A percentile compares a stretch with the other conserved stretches of the same genome.
phyloP scores from a whole-genome alignment of 1,140 invertebrate species.

The Holotrichia oblita region DNA sequence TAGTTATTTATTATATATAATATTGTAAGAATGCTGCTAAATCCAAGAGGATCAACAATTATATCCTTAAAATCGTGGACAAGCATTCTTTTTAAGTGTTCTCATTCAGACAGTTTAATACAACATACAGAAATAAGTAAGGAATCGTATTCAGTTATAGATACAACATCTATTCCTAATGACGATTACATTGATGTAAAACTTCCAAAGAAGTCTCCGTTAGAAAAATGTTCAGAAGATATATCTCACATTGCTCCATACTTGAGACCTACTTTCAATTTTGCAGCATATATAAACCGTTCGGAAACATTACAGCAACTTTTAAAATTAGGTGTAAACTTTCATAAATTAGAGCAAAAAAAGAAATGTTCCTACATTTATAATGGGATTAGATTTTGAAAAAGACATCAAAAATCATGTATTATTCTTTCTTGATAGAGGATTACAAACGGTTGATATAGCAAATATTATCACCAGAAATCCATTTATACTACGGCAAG shows the following conservation, averaged over 20 bases:
- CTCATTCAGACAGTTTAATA: background rate
- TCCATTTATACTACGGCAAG: slow-evolving; percentile 81
- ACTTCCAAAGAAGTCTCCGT: slow-evolving; percentile 48
- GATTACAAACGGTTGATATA: slow-evolving; percentile 72
- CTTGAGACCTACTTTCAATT: slow-evolving; percentile 75
- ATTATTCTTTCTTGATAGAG: slow-evolving; percentile 78
- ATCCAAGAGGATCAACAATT: background rate
- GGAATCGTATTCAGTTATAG: background rate
- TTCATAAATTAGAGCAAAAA: slow-evolving; percentile 81
- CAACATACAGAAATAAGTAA: background rate
- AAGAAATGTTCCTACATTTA: slow-evolving; percentile 69
- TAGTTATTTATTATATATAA: too few species aligned
- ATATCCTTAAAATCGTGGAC: background rate
- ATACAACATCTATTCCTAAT: background rate
- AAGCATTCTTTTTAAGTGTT: background rate
- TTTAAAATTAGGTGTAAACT: slow-evolving; percentile 84
- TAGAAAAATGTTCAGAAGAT: slow-evolving; percentile 55
- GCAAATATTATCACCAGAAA: slow-evolving; percentile 84
- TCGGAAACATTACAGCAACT: slow-evolving; percentile 80
- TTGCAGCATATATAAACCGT: slow-evolving; percentile 83
- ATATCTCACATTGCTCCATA: slow-evolving; percentile 66
- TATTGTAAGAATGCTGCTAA: background rate
- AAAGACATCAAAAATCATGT: slow-evolving; percentile 79
- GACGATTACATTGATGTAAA: slow-evolving; percentile 35
- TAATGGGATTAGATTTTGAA: slow-evolving; percentile 83